Evolutionary conservation across 1,140 invertebrate species (phyloP), one percentile per base, ranked within the genome.

Genomic region (fruit fly (Drosophila melanogaster)): DNA sequence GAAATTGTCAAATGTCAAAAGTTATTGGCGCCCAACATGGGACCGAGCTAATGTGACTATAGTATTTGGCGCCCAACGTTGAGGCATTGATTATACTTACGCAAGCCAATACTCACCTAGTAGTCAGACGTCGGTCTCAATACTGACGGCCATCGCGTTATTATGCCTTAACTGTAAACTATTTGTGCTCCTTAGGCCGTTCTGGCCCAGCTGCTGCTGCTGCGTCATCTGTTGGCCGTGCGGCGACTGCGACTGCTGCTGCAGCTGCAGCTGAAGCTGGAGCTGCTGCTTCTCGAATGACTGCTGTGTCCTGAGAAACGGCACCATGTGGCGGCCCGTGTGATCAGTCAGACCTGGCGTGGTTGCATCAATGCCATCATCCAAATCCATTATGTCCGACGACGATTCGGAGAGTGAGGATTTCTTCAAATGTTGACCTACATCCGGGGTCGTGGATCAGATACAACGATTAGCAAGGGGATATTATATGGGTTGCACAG

Each of bases 111-210:
- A 92, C 93, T 94, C 93, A 97, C 96, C 95, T 94, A 95, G 95
- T 96, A 96, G 96, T 98, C 97, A 99, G 95, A 98, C 98, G 94
- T 99, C 98, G 94, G 98, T 99, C 94, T 99, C 98, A 93, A 98
- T 97, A 92, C 96, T 96, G 94, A 96, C 95, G 92, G 95, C 94
- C 85, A 92, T 91, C 50, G 92, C 92, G 72, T 91, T 97, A 93
- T 97, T 98, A 93, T 96, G 96, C 92, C 96, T 95, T 87, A 96
- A 95, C 93, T 96, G 96, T 93, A 95, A 95, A 93, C 96, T 97
- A 92, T 96, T 94, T 93, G 96, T 96, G 89, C 95, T 95, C 80
- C 90, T 71, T 94, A 93, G 93, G 94, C 94, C 93, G 41, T 91
- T 91, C 40, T 84, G 84, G 60, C 81, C 83, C 51, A 79, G 61